Evolutionary conservation across 2,888 invertebrate genomes (phyloP), one percentile per base, ranked within the genome.

Genomic region (Eupithecia exiguata): DNA sequence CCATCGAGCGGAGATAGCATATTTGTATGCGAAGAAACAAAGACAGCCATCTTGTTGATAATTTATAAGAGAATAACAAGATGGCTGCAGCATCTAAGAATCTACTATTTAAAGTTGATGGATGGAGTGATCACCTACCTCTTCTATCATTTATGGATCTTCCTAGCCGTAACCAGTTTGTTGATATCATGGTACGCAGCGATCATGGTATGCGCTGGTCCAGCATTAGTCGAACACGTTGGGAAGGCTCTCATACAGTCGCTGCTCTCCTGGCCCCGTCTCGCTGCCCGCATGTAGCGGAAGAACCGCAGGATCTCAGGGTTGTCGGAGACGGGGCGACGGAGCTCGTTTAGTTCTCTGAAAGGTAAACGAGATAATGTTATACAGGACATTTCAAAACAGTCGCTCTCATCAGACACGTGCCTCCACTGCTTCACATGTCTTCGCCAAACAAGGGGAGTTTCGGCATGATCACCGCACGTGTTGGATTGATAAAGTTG

Each of bases 241-340:
- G 81, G 95, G 86, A 97, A 96, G 0, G 95, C 93, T n/a, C 95
- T 90, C 82, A 96, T 95, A 85, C 98, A 98, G 84, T 96, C 96
- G 16, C 95, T 92, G 25, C 97, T 97, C 84, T 98, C 98, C 85
- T 98, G 98, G 0, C 98, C 98, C 78, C 97, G 88, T 2, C 98
- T 96, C 16, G 98, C 98, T 0, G 98, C 97, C 79, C 97, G 96
- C 98, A 98, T 98, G 91, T 98, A 98, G 74, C 96, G 96, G 95
- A 98, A 98, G 94, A 98, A 98, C 71, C 98, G 95, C 61, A 98
- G 92, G 75, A 98, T 98, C 83, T 98, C 98, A 0, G 97, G 97
- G 88, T 98, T 98, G 88, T 98, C 98, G 0, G 97, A 96, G 0
- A 97, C 96, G 0, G 98, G 98, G 71, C 97, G 97, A 5, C 97